Percentiles rank a stretch among this genome's conserved stretches.
These are phyloP conservation scores for Sinella curviseta DNA, from an alignment of 1,140 invertebrate species.

Conservation along the genomic window DNA sequence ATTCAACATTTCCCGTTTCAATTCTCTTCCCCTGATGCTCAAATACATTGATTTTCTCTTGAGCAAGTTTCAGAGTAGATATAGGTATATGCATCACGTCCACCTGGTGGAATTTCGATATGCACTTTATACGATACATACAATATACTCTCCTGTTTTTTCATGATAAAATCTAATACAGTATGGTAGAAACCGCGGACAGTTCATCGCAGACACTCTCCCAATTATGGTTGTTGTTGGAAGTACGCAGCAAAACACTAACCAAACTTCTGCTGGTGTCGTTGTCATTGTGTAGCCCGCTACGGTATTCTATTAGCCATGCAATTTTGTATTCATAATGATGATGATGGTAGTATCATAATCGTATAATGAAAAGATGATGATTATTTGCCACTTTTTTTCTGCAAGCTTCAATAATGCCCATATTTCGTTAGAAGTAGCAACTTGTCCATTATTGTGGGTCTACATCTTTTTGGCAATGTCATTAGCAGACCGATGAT, in stretches of 20 bases:
- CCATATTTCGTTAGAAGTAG: not conserved
- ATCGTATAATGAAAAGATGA: not conserved
- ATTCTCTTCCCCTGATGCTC: not conserved
- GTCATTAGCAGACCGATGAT: not conserved
- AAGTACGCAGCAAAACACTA: too few species aligned
- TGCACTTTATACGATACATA: too few species aligned
- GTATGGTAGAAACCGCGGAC: not conserved
- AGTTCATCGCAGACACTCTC: not conserved
- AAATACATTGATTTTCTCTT: not conserved
- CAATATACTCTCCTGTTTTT: too few species aligned
- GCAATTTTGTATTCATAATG: too few species aligned
- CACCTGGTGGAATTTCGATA: too few species aligned
- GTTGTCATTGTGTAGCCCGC: too few species aligned
- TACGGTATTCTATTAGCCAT: too few species aligned
- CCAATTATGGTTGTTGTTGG: too few species aligned
- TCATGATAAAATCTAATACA: too few species aligned
- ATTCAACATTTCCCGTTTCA: not conserved
- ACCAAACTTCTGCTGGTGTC: too few species aligned
- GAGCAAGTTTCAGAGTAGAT: not conserved
- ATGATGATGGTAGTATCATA: not conserved
- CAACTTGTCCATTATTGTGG: slow-evolving; percentile 13
- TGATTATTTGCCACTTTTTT: not conserved
- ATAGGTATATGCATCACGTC: not conserved
- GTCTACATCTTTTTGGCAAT: not conserved
- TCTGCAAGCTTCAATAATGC: not conserved